Conservation (phyloP, 2,113 vertebrate genomes). For the Percopsis transmontana region DNA sequence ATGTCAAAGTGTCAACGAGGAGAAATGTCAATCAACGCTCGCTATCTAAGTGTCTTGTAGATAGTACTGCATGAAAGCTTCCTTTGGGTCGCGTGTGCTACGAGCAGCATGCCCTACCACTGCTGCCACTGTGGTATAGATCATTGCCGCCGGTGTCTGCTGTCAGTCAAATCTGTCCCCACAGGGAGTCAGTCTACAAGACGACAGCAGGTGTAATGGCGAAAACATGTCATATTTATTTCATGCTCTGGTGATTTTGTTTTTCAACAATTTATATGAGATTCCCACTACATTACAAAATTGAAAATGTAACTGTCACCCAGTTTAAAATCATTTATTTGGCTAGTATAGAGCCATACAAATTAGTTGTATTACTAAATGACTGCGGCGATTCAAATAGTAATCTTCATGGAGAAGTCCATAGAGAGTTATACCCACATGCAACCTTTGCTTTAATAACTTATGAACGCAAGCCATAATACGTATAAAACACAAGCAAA, state of each 20-base stretch:
- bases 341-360: conserved; percentile 41
- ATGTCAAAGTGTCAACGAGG: conserved; percentile 68
- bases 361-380: conserved; percentile 57
- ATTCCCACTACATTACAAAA: conserved; percentile 49
- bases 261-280: conserved; percentile 60
- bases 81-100: conserved; percentile 51
- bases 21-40: conserved; percentile 65
- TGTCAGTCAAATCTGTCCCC: conserved; percentile 69
- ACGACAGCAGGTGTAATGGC: conserved; percentile 65
- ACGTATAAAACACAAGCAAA: conserved; percentile 7
- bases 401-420: conserved; percentile 40
- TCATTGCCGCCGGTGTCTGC: conserved; percentile 60
- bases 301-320: conserved; percentile 63
- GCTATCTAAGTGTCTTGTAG: conserved; percentile 52
- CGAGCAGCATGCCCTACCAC: conserved; percentile 61
- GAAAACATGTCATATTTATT: conserved; percentile 66
- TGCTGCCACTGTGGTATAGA: conserved; percentile 53
- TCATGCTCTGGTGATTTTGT: conserved; percentile 66
- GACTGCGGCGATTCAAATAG: conserved; percentile 52
- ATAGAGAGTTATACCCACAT: neutral
- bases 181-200: conserved; percentile 50
- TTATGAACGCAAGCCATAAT: too few species aligned
- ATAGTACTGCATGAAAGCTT: conserved; percentile 52
- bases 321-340: conserved; percentile 58
- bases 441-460: too few species aligned